phyloP scores from a whole-genome alignment of 1,140 invertebrate genomes.

The Scaptodrosophila lebanonensis region DNA sequence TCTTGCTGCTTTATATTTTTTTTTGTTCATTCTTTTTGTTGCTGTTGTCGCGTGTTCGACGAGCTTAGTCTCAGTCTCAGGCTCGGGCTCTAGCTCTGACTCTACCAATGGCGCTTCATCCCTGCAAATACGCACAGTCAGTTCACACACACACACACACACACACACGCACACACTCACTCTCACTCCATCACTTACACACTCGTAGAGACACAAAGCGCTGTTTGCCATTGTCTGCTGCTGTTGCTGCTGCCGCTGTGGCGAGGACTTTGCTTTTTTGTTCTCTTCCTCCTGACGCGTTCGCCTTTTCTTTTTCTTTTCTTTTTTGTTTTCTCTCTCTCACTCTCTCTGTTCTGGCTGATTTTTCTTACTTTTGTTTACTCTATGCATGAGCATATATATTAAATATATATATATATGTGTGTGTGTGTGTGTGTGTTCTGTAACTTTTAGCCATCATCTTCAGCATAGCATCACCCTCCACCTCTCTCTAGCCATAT shows the following conservation, averaged over 20 bases:
- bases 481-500: not conserved
- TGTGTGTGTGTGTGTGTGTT: not conserved
- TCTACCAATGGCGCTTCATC: too few species aligned
- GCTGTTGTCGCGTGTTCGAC: constrained; percentile 49
- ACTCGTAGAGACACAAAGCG: not conserved
- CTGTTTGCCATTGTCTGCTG: constrained; percentile 21
- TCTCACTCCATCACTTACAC: too few species aligned
- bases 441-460: constrained; percentile 64
- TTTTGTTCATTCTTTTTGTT: too few species aligned
- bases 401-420: too few species aligned
- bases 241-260: constrained; percentile 13
- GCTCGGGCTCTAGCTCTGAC: too few species aligned
- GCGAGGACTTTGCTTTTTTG: constrained; percentile 4
- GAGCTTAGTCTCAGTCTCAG: too few species aligned
- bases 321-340: constrained; percentile 24
- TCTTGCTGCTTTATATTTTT: too few species aligned
- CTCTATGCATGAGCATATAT: too few species aligned
- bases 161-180: too few species aligned
- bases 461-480: constrained; percentile 34
- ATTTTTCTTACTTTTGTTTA: constrained; percentile 12
- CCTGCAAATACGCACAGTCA: constrained; percentile 25
- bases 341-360: constrained; percentile 29
- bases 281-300: constrained; percentile 37
- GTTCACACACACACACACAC: too few species aligned
- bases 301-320: constrained; percentile 46